Base-by-base conservation (phyloP, 2,113 vertebrate species). In the Gavialis gangeticus region DNA sequence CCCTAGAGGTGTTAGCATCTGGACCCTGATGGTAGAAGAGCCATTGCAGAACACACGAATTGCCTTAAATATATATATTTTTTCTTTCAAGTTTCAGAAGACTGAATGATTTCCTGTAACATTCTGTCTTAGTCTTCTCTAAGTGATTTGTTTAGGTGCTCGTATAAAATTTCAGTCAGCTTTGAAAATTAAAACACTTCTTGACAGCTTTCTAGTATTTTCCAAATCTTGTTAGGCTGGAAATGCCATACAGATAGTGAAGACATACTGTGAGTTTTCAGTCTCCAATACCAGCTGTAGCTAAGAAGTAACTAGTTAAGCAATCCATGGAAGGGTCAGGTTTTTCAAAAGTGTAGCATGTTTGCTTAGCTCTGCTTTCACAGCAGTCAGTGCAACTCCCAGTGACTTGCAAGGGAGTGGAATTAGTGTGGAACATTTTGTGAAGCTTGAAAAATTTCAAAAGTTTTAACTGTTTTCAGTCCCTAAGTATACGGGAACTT, bases 321-420 rank as follows among this genome's bases (percentile, higher is more conserved):
- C n/a, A 90, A 59, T 34, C 22, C 30, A 22, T 2, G 2, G 28
- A 55, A 54, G 46, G 24, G 16, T 64, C 46, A 78, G 62, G 15
- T 30, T n/a, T 81, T 19, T 85, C 6, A 57, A 22, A 55, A 27
- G 37, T 73, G 13, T 57, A 54, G 12, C 0, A 1, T 78, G 34
- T 54, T 34, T 34, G 28, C 5, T 8, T 76, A n/a, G 66, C n/a
- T 76, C 1, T 0, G 60, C 60, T 80, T 79, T 25, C 0, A 0
- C 28, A 27, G 10, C 60, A 83, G 19, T 27, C 19, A 12, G 2
- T 69, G 2, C 56, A 24, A 89, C 59, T 55, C 34, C 64, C 0
- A 0, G 16, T 76, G n/a, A 57, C 19, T 30, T 34, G 30, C 27
- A 54, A 80, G 62, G 60, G 24, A 60, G 64, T 5, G 37, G 56